A percentile compares a stretch with the other conserved stretches of the same genome.
These are phyloP conservation scores for Hofmannophila pseudospretella DNA, from an alignment of 2,888 invertebrate genomes.

Conservation along the genomic window DNA sequence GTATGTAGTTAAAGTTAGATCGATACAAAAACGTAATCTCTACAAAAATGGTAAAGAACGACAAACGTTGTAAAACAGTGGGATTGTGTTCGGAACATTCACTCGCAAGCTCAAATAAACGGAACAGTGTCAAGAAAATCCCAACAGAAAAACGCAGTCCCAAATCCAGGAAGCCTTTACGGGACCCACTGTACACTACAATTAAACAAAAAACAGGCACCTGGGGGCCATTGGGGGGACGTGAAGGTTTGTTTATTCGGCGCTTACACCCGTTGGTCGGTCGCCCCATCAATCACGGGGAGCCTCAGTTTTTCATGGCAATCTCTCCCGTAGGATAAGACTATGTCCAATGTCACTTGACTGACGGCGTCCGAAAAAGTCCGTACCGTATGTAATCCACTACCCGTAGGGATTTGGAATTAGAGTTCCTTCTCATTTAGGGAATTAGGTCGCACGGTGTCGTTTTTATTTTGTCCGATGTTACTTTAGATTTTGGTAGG, in stretches of 20 bases:
- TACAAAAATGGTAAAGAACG: too few relatives aligned
- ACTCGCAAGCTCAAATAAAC: too few relatives aligned
- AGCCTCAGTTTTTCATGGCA: constrained; percentile 57
- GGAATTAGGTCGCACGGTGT: constrained; percentile 8
- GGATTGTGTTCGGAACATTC: too few relatives aligned
- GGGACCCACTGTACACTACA: constrained; percentile 20
- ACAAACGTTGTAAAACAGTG: too few relatives aligned
- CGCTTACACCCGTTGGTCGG: constrained; percentile 50
- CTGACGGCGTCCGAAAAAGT: constrained; percentile 37
- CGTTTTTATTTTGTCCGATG: constrained; percentile 4
- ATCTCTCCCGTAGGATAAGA: constrained; percentile 51
- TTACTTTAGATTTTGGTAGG: constrained; percentile 14
- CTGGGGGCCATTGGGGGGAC: constrained; percentile 54
- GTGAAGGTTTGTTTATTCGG: constrained; percentile 60
- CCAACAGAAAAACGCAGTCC: neutral
- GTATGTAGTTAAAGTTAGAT: too few relatives aligned
- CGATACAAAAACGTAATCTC: too few relatives aligned
- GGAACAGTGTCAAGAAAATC: too few relatives aligned
- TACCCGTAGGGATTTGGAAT: constrained; percentile 33
- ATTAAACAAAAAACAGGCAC: constrained; percentile 50
- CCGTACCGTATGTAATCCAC: constrained; percentile 31
- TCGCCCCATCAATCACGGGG: constrained; percentile 65
- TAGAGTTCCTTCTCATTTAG: constrained; percentile 28
- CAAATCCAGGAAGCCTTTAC: constrained; percentile 1
- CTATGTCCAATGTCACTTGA: constrained; percentile 43